A percentile compares a stretch with the other conserved stretches of the same genome.
Evolutionary conservation across 2,888 invertebrate species (phyloP).

Genomic region (Plagodis pulveraria): DNA sequence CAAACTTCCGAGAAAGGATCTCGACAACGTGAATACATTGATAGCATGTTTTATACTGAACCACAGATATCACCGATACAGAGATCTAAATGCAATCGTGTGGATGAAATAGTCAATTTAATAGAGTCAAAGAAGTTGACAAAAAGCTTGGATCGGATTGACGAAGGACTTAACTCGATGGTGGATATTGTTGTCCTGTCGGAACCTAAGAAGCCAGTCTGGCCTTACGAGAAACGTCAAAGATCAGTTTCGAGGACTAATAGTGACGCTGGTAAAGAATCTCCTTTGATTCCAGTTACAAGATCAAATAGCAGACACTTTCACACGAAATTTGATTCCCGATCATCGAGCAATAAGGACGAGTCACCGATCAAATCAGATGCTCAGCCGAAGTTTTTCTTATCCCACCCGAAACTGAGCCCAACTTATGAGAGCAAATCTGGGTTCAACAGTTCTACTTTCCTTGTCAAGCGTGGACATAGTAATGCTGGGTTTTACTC

Average conservation of each 20-base stretch:
- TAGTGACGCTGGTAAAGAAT: constrained; percentile 70
- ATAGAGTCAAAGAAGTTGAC: constrained; percentile 87
- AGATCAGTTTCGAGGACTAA: constrained; percentile 71
- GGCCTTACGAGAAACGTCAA: constrained; percentile 75
- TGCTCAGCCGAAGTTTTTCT: constrained; percentile 68
- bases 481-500: constrained; percentile 88
- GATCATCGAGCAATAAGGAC: constrained; percentile 51
- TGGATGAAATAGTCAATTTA: constrained; percentile 81
- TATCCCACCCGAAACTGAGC: constrained; percentile 65
- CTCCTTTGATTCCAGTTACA: constrained; percentile 66
- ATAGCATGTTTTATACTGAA: constrained; percentile 85
- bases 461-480: constrained; percentile 86
- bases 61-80: constrained; percentile 69
- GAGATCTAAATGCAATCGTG: constrained; percentile 69
- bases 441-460: constrained; percentile 78
- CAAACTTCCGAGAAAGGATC: constrained; percentile 76
- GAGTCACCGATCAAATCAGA: constrained; percentile 61
- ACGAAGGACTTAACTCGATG: constrained; percentile 89
- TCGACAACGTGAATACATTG: constrained; percentile 81
- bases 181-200: constrained; percentile 89
- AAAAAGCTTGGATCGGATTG: constrained; percentile 92
- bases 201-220: constrained; percentile 74
- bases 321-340: constrained; percentile 55
- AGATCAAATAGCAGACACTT: constrained; percentile 60
- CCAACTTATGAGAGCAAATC: constrained; percentile 65